Evolutionary conservation across 2,797 vertebrate genomes (phyloP).

Genomic region (Poliocrania exsul): DNA sequence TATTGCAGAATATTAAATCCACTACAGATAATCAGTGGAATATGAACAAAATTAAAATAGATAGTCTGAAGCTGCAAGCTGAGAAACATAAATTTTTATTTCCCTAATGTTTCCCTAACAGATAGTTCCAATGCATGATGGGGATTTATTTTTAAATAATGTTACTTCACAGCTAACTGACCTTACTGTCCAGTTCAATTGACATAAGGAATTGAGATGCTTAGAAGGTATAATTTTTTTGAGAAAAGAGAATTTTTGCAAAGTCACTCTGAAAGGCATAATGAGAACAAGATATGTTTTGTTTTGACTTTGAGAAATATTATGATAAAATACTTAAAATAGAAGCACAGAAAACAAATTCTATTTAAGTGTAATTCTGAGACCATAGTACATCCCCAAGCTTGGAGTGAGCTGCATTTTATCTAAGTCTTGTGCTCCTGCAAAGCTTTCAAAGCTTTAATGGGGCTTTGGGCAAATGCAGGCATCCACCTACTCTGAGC

Average conservation of each 20-base stretch:
- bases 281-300: neutral
- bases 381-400: neutral
- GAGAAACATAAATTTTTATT: conserved; percentile 48
- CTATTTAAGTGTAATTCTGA: conserved; percentile 3
- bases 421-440: neutral
- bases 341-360: neutral
- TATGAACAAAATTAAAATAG: conserved; percentile 65
- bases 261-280: neutral
- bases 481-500: neutral
- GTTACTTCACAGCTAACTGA: conserved; percentile 43
- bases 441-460: neutral
- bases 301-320: neutral
- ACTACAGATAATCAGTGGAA: conserved; percentile 13
- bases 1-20: conserved; percentile 50
- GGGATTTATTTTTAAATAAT: conserved; percentile 61
- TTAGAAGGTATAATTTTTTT: conserved; percentile 1
- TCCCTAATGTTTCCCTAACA: conserved; percentile 45
- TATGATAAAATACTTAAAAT: neutral
- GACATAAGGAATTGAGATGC: conserved; percentile 20
- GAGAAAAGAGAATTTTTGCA: neutral
- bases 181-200: conserved; percentile 32
- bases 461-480: neutral
- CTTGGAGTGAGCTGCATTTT: neutral
- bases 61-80: conserved; percentile 15
- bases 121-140: neutral